These are phyloP conservation scores for Thelaira solivaga DNA, from an alignment of 2,888 invertebrate species.

Conservation along the genomic window DNA sequence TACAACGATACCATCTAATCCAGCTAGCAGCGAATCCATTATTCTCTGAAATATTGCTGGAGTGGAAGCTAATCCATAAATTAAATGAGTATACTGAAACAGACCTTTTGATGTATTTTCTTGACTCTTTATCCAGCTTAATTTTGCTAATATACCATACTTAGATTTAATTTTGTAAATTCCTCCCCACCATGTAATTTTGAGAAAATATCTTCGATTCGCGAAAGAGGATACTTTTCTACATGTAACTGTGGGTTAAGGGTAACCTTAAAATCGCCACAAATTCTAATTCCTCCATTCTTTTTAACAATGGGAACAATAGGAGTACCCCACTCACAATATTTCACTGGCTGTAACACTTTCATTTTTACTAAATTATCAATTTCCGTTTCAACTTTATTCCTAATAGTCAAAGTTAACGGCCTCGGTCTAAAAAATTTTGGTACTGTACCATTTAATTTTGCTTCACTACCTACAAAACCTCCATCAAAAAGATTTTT, in stretches of 20 bases:
- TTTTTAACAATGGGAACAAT: slow-evolving; percentile 71
- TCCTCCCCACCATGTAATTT: slow-evolving; percentile 59
- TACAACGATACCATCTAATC: slow-evolving; percentile 58
- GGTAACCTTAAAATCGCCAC: slow-evolving; percentile 62
- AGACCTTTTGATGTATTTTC: slow-evolving; percentile 64
- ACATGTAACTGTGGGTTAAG: slow-evolving; percentile 65
- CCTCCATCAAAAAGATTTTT: slow-evolving; percentile 14
- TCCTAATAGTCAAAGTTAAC: slow-evolving; percentile 23
- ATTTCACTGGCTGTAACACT: slow-evolving; percentile 52
- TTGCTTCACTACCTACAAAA: background rate
- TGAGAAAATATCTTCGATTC: slow-evolving; percentile 67
- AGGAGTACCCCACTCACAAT: slow-evolving; percentile 69
- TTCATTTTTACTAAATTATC: background rate
- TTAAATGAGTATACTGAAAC: slow-evolving; percentile 63
- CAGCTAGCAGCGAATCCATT: slow-evolving; percentile 65
- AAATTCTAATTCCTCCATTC: slow-evolving; percentile 65
- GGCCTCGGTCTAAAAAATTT: slow-evolving; percentile 35
- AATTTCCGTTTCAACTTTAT: slow-evolving; percentile 4
- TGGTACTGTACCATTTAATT: background rate
- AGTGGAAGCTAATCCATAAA: slow-evolving; percentile 72
- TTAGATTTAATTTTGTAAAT: slow-evolving; percentile 60
- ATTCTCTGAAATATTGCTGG: slow-evolving; percentile 72
- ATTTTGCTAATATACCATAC: slow-evolving; percentile 71
- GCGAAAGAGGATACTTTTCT: slow-evolving; percentile 66
- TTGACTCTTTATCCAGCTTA: slow-evolving; percentile 66